Percentiles rank a stretch among this genome's conserved stretches.
phyloP scores from a whole-genome alignment of 2,113 vertebrate genomes.

The Hymenochirus boettgeri region DNA sequence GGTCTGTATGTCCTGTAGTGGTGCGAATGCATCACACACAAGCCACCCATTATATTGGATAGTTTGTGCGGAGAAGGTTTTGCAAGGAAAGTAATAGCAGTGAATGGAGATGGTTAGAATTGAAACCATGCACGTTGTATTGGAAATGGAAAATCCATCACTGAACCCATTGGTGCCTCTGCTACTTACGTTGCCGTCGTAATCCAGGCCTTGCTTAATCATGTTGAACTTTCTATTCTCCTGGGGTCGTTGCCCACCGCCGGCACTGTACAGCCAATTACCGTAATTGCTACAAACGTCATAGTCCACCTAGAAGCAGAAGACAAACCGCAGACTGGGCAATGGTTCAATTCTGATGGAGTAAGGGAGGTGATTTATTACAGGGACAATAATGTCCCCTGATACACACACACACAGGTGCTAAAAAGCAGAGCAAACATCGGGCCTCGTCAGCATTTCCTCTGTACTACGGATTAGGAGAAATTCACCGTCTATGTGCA shows the following conservation, averaged over 20 bases:
- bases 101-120: too few relatives aligned
- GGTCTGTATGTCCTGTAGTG: too few relatives aligned
- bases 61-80: too few relatives aligned
- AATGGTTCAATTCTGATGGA: background rate
- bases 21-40: background rate
- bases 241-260: slow-evolving; percentile 72
- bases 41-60: too few relatives aligned
- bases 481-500: background rate
- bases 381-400: background rate
- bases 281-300: slow-evolving; percentile 76
- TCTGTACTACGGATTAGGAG: background rate
- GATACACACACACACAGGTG: background rate
- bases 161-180: too few relatives aligned
- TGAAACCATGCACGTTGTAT: too few relatives aligned
- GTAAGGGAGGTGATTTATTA: background rate
- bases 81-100: background rate
- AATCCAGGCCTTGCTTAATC: slow-evolving; percentile 77
- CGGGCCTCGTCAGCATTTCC: background rate
- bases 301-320: slow-evolving; percentile 63
- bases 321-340: background rate
- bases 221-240: slow-evolving; percentile 77
- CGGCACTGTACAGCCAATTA: slow-evolving; percentile 77
- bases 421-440: background rate
- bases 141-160: too few relatives aligned
- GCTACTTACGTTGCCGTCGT: slow-evolving; percentile 61